phyloP scores from a whole-genome alignment of 2,888 invertebrate species.

The Drosophila seclusa region DNA sequence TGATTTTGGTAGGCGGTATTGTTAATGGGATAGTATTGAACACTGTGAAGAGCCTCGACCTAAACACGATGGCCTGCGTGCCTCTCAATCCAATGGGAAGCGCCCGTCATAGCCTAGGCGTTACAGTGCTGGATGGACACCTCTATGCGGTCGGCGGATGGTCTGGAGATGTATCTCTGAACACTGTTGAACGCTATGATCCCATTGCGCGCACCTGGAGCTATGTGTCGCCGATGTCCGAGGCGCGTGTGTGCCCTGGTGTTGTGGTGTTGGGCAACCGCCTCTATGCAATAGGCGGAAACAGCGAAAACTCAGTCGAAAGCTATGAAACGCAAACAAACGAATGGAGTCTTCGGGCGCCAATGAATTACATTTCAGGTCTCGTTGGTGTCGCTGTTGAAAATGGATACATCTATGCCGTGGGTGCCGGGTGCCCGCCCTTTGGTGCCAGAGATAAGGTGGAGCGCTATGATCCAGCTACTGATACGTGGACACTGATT shows the following conservation, averaged over 20 bases:
- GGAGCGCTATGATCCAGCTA: slow-evolving; percentile 92
- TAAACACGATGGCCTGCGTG: no score
- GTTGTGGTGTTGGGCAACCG: no score
- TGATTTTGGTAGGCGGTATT: slow-evolving; percentile 93
- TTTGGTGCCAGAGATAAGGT: no score
- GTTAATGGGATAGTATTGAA: slow-evolving; percentile 92
- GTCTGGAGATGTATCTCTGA: fast-evolving
- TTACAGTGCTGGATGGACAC: no score
- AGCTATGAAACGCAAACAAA: no score
- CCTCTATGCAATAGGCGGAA: no score
- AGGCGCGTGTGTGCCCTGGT: fast-evolving
- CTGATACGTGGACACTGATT: slow-evolving; percentile 94
- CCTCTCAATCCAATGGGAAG: no score
- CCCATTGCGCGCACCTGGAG: slow-evolving; percentile 87
- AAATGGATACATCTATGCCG: slow-evolving; percentile 94
- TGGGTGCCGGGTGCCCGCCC: no score
- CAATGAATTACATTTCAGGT: slow-evolving; percentile 89
- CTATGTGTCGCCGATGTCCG: slow-evolving; percentile 83
- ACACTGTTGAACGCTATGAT: no score
- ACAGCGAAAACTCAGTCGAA: fast-evolving
- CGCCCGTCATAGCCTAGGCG: fast-evolving
- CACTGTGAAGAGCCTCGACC: no score
- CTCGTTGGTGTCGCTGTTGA: slow-evolving; percentile 96
- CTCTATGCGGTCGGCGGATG: no score
- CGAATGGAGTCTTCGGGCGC: no score